Conservation (phyloP, 2,797 vertebrate genomes). For the Botia almorhae region DNA sequence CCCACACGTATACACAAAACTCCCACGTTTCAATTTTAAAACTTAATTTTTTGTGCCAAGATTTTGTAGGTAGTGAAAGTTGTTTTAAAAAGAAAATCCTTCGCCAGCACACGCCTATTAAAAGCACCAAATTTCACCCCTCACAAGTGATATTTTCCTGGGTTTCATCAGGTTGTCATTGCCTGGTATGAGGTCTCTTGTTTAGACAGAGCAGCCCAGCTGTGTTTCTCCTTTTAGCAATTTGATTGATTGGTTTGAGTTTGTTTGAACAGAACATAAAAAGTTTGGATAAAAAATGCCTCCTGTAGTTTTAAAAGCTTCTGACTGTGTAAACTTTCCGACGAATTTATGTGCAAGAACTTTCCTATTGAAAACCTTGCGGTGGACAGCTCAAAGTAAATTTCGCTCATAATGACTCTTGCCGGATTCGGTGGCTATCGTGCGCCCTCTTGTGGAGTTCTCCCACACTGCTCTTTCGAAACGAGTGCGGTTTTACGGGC, state of each 20-base stretch:
- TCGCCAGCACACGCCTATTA: neutral
- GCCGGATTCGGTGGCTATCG: constrained; percentile 33
- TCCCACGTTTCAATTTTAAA: no score
- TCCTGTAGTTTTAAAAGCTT: constrained; percentile 15
- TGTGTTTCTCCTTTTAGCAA: neutral
- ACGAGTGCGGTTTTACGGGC: neutral
- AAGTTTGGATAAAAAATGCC: constrained; percentile 1
- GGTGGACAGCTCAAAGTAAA: neutral
- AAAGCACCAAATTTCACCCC: neutral
- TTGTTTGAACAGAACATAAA: constrained; percentile 20
- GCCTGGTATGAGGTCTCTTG: neutral
- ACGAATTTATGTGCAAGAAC: constrained; percentile 23
- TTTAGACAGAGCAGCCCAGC: neutral
- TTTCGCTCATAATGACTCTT: neutral
- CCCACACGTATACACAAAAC: no score
- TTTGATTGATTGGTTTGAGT: constrained; percentile 23
- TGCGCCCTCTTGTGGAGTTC: constrained; percentile 54
- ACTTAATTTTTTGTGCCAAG: no score
- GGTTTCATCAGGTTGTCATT: neutral
- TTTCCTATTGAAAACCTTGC: constrained; percentile 15
- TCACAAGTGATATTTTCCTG: neutral
- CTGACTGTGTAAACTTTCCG: constrained; percentile 9
- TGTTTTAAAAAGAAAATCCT: neutral
- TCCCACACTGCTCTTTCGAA: neutral
- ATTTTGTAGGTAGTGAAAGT: no score